A percentile compares a stretch with the other conserved stretches of the same genome.
Conservation (phyloP, 2,797 vertebrate species). For the Argya squamiceps region DNA sequence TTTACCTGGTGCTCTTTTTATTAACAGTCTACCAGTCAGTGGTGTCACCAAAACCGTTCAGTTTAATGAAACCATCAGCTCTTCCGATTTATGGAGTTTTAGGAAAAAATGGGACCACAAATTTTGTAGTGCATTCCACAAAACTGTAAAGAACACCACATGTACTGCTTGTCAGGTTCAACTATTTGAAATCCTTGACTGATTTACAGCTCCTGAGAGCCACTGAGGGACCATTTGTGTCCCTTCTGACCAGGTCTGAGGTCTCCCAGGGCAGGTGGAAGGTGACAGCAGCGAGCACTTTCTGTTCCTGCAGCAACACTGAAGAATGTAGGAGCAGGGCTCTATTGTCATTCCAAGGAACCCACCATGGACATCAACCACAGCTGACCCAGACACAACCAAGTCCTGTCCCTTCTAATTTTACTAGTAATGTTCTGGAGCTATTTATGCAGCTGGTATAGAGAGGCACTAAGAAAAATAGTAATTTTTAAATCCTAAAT, state of each 20-base stretch:
- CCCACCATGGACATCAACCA: not conserved
- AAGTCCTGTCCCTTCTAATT: not conserved
- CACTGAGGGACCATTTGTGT: not conserved
- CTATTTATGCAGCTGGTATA: conserved; percentile 6
- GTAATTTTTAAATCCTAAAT: not conserved
- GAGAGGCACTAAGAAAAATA: not conserved
- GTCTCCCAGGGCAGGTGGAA: not conserved
- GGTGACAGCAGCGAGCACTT: fast-evolving
- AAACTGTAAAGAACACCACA: not conserved
- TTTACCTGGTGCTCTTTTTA: not conserved
- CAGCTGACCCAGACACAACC: not conserved
- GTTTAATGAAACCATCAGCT: not conserved
- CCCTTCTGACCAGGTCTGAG: not conserved
- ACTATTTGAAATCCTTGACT: not conserved
- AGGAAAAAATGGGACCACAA: not conserved
- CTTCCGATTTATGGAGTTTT: not conserved
- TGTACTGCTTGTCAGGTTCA: not conserved
- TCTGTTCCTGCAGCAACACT: not conserved
- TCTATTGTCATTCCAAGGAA: not conserved
- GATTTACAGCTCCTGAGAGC: not conserved
- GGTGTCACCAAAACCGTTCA: not conserved
- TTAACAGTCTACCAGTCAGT: not conserved
- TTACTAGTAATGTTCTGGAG: not conserved
- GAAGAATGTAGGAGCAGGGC: not conserved
- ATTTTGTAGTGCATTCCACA: not conserved